phyloP scores from a whole-genome alignment of 2,113 vertebrate genomes.

The Oplegnathus fasciatus region DNA sequence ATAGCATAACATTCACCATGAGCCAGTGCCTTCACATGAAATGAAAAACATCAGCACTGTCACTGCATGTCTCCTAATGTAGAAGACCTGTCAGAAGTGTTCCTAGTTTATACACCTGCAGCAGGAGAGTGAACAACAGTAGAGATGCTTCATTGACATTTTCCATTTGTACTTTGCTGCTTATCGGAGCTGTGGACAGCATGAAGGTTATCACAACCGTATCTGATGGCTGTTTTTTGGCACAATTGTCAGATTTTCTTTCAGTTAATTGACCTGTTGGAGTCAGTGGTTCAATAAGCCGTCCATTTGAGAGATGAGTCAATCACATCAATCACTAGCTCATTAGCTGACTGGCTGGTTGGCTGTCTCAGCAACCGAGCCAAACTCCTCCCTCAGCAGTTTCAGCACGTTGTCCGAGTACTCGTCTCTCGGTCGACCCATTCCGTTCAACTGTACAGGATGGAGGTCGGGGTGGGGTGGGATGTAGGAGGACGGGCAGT shows the following conservation, averaged over 20 bases:
- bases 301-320: neutral
- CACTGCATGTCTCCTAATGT: neutral
- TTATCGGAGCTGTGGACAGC: constrained; percentile 37
- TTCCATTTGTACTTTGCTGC: constrained; percentile 15
- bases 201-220: constrained; percentile 33
- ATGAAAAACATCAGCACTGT: constrained; percentile 10
- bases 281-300: neutral
- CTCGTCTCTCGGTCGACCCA: constrained; percentile 76
- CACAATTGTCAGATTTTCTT: constrained; percentile 32
- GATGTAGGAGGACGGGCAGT: constrained; percentile 79
- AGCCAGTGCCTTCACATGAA: constrained; percentile 14
- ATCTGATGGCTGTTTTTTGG: constrained; percentile 27
- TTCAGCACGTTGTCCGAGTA: constrained; percentile 86
- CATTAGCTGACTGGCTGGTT: constrained; percentile 4
- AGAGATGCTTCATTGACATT: constrained; percentile 21
- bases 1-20: neutral
- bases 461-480: constrained; percentile 87
- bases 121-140: constrained; percentile 12
- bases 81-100: constrained; percentile 11
- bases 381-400: constrained; percentile 85
- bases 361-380: neutral
- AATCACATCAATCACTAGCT: constrained; percentile 13
- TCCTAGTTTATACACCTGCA: constrained; percentile 22
- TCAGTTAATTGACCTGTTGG: neutral
- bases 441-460: constrained; percentile 78